Conservation (phyloP, 2,888 invertebrate species). For the Athalia rosae region DNA sequence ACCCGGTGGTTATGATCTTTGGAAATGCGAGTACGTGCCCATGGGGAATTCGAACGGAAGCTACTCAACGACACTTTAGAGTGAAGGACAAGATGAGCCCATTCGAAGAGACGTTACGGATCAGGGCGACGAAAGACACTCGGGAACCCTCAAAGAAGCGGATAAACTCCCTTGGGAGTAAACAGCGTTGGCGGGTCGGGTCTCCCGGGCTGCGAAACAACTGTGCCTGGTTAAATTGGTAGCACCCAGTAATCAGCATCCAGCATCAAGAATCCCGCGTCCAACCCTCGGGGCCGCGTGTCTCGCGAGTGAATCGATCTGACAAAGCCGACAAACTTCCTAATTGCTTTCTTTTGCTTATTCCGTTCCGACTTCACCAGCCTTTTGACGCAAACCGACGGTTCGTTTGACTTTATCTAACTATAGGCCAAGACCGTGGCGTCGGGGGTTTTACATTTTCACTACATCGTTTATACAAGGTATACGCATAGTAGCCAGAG, state of each 20-base stretch:
- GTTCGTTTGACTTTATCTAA: conserved; percentile 39
- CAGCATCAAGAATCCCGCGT: conserved; percentile 19
- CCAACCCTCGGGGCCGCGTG: conserved; percentile 27
- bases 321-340: conserved; percentile 41
- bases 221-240: conserved; percentile 39
- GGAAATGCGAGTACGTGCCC: neutral
- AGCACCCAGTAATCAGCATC: conserved; percentile 27
- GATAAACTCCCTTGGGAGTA: conserved; percentile 29
- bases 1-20: conserved; percentile 19
- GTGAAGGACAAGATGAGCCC: conserved; percentile 23
- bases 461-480: conserved; percentile 23
- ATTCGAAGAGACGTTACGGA: conserved; percentile 25
- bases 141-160: conserved; percentile 38
- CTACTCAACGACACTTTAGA: conserved; percentile 35
- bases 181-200: conserved; percentile 14
- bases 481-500: conserved; percentile 13
- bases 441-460: conserved; percentile 8
- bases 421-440: conserved; percentile 30
- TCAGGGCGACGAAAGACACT: conserved; percentile 29
- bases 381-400: conserved; percentile 38
- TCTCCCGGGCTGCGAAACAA: conserved; percentile 36
- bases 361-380: conserved; percentile 32
- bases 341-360: conserved; percentile 41
- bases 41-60: conserved; percentile 22
- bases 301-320: conserved; percentile 32